Conservation (phyloP, 1,140 invertebrate genomes). For the Thaumatotibia leucotreta region DNA sequence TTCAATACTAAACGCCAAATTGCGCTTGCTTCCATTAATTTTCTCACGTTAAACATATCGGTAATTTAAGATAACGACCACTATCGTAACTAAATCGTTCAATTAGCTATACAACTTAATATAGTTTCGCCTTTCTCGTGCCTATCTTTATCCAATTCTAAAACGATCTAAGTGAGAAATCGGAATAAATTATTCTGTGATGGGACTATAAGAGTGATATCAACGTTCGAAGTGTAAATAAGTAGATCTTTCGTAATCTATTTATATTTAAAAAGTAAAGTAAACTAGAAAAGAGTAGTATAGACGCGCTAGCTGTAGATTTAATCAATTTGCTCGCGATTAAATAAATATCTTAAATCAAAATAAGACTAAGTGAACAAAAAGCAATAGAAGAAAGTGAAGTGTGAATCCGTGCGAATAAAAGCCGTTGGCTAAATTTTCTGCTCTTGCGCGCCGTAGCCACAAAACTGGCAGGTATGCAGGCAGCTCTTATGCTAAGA, state of each 20-base stretch:
- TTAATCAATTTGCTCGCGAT: constrained; percentile 28
- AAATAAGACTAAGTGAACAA: constrained; percentile 19
- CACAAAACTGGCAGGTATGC: constrained; percentile 85
- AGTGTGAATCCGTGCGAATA: constrained; percentile 7
- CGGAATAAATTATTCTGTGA: constrained; percentile 58
- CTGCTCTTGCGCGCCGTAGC: constrained; percentile 33
- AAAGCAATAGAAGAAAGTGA: constrained; percentile 16
- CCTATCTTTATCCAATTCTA: constrained; percentile 65
- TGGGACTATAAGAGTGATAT: constrained; percentile 52
- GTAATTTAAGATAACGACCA: constrained; percentile 50
- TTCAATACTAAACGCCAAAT: constrained; percentile 59
- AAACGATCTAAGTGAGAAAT: constrained; percentile 52
- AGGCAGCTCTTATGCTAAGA: constrained; percentile 92
- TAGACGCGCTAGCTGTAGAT: constrained; percentile 49
- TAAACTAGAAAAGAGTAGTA: constrained; percentile 24
- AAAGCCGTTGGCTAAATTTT: constrained; percentile 29
- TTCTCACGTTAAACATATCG: constrained; percentile 68
- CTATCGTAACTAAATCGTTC: constrained; percentile 40
- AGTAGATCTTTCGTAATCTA: constrained; percentile 12
- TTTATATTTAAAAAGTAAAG: constrained; percentile 14
- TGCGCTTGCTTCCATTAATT: constrained; percentile 69
- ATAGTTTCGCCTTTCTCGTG: constrained; percentile 69
- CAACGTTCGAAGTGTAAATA: constrained; percentile 38
- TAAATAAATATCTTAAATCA: constrained; percentile 17
- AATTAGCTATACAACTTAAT: constrained; percentile 53